Percentiles rank a stretch among this genome's conserved stretches.
These are phyloP conservation scores for Uropetala carovei DNA, from an alignment of 2,888 invertebrate species.

Conservation along the genomic window DNA sequence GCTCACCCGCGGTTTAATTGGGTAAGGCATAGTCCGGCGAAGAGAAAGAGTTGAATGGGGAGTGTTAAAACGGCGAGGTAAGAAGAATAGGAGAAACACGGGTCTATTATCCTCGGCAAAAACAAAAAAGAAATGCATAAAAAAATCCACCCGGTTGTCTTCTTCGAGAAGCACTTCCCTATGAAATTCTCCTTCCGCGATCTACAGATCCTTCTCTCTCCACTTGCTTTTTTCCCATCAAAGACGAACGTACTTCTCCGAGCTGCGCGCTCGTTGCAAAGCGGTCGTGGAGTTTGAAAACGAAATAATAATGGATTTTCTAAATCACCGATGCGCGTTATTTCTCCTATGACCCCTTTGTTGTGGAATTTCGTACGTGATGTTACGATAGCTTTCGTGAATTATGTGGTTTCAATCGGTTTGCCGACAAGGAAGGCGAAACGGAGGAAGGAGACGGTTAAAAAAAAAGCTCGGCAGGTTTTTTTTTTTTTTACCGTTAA, in stretches of 20 bases:
- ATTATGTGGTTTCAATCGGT: background rate
- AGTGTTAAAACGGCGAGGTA: too few species aligned
- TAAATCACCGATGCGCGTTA: slow-evolving; percentile 40
- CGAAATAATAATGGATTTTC: slow-evolving; percentile 53
- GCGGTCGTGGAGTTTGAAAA: background rate
- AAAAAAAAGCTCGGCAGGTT: background rate
- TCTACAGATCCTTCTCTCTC: background rate
- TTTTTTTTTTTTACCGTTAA: slow-evolving; percentile 44
- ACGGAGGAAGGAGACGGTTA: background rate
- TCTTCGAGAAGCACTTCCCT: background rate
- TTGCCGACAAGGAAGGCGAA: background rate
- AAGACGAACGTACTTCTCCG: background rate
- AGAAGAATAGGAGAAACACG: too few species aligned
- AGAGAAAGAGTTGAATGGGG: too few species aligned
- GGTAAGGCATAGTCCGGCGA: too few species aligned
- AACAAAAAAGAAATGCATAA: too few species aligned
- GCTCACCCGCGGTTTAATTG: too few species aligned
- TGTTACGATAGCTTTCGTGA: slow-evolving; percentile 37
- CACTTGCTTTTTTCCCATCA: background rate
- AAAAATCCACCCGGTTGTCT: background rate
- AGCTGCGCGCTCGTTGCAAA: background rate
- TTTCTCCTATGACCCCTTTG: background rate
- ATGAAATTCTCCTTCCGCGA: background rate
- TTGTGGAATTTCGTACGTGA: background rate
- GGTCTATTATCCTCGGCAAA: too few species aligned